These are phyloP conservation scores for Bellardia pandia DNA, from an alignment of 2,888 invertebrate species.

Conservation along the genomic window DNA sequence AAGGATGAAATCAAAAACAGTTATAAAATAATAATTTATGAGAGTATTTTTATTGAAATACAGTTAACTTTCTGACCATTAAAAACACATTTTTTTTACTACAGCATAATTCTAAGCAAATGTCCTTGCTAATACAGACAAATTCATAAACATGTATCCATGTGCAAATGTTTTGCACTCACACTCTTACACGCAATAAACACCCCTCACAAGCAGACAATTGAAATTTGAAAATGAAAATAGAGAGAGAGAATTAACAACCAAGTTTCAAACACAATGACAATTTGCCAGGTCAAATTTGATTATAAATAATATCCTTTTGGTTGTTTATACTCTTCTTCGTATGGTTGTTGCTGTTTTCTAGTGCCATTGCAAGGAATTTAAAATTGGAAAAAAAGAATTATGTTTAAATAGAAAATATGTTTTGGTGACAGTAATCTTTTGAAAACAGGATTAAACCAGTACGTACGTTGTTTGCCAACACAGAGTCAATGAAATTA, in stretches of 20 bases:
- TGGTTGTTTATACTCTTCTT: slow-evolving; percentile 42
- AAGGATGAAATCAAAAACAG: slow-evolving; percentile 66
- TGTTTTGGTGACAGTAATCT: slow-evolving; percentile 85
- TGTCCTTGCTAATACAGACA: background rate
- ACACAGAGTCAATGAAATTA: slow-evolving; percentile 60
- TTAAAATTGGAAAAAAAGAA: slow-evolving; percentile 43
- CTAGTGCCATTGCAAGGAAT: slow-evolving; percentile 40
- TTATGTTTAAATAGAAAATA: slow-evolving; percentile 76
- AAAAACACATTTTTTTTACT: slow-evolving; percentile 45
- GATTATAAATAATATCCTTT: slow-evolving; percentile 79
- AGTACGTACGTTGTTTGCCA: slow-evolving; percentile 76
- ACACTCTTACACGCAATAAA: slow-evolving; percentile 17
- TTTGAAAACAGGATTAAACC: slow-evolving; percentile 82
- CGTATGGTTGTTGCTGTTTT: slow-evolving; percentile 27
- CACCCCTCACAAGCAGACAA: slow-evolving; percentile 47
- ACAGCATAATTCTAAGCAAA: slow-evolving; percentile 17
- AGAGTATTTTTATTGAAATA: slow-evolving; percentile 59
- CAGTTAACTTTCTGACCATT: slow-evolving; percentile 68
- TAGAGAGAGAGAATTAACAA: slow-evolving; percentile 13
- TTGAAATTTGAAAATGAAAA: background rate
- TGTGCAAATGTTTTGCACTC: background rate
- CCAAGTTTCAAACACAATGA: slow-evolving; percentile 30
- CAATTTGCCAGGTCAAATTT: slow-evolving; percentile 78
- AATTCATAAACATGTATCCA: slow-evolving; percentile 43
- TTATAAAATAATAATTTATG: slow-evolving; percentile 66